phyloP scores from a whole-genome alignment of 2,888 invertebrate species.

The Coleophora deauratella region DNA sequence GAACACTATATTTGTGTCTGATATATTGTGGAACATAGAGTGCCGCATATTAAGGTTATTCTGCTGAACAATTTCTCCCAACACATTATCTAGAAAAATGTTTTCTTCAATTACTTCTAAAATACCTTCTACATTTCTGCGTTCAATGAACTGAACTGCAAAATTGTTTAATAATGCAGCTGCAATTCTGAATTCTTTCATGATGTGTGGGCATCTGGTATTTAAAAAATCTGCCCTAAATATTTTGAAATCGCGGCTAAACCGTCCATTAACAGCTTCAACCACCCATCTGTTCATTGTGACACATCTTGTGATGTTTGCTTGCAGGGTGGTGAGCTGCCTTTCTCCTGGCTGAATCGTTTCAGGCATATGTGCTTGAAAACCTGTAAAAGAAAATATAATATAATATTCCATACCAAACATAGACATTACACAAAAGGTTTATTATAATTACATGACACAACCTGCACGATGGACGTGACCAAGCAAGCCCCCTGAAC shows the following conservation, averaged over 20 bases:
- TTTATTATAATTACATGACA: too few relatives aligned
- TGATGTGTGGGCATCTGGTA: neutral
- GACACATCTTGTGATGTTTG: conserved; percentile 11
- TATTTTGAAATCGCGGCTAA: conserved; percentile 12
- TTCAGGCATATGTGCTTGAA: neutral
- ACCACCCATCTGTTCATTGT: conserved; percentile 5
- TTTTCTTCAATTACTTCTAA: conserved; percentile 3
- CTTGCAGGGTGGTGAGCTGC: conserved; percentile 8
- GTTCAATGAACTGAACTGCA: conserved; percentile 6
- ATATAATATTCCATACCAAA: too few relatives aligned
- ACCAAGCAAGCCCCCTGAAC: too few relatives aligned
- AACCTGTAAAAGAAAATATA: too few relatives aligned
- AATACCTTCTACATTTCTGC: conserved; percentile 5
- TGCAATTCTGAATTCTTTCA: conserved; percentile 2
- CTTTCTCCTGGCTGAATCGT: neutral
- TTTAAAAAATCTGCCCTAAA: conserved; percentile 12
- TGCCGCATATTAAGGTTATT: conserved; percentile 3
- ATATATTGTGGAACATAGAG: neutral
- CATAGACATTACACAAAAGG: too few relatives aligned
- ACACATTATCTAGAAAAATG: neutral
- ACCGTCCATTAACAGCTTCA: conserved; percentile 5
- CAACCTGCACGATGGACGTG: too few relatives aligned
- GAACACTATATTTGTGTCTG: neutral
- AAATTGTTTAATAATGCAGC: conserved; percentile 8
- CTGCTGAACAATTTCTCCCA: conserved; percentile 1